Evolutionary conservation across 2,797 vertebrate genomes (phyloP).

Genomic region (Acipenser oxyrinchus): DNA sequence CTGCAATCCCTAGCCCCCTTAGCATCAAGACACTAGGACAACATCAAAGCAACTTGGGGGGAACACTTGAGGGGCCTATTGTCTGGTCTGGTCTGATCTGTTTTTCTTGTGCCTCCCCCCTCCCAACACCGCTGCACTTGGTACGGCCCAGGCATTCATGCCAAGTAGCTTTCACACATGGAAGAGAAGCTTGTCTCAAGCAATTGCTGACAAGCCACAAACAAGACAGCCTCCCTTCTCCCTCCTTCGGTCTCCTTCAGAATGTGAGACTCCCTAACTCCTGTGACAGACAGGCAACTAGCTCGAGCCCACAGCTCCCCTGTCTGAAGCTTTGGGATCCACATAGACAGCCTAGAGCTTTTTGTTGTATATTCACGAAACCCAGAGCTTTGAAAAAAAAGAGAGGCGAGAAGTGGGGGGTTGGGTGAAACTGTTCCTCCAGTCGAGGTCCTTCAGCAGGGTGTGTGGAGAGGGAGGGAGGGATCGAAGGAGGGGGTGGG

Average conservation of each 20-base stretch:
- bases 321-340: neutral
- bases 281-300: constrained; percentile 2
- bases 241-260: constrained; percentile 5
- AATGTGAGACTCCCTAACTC: constrained; percentile 25
- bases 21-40: constrained; percentile 64
- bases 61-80: constrained; percentile 75
- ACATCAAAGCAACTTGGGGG: constrained; percentile 76
- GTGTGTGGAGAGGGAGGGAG: constrained; percentile 9
- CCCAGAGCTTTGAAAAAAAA: neutral
- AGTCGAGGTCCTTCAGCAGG: constrained; percentile 12
- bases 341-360: neutral
- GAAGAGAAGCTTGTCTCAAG: constrained; percentile 83
- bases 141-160: constrained; percentile 88
- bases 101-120: constrained; percentile 64
- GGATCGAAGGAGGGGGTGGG: constrained; percentile 12
- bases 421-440: neutral
- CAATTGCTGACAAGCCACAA: constrained; percentile 96
- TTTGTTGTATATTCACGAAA: neutral
- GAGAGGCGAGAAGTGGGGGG: neutral
- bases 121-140: constrained; percentile 67
- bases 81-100: constrained; percentile 60
- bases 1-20: constrained; percentile 50
- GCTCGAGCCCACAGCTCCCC: neutral
- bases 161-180: constrained; percentile 94
- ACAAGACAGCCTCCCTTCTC: constrained; percentile 68